phyloP scores from a whole-genome alignment of 2,113 vertebrate genomes.

The Xiphias gladius region DNA sequence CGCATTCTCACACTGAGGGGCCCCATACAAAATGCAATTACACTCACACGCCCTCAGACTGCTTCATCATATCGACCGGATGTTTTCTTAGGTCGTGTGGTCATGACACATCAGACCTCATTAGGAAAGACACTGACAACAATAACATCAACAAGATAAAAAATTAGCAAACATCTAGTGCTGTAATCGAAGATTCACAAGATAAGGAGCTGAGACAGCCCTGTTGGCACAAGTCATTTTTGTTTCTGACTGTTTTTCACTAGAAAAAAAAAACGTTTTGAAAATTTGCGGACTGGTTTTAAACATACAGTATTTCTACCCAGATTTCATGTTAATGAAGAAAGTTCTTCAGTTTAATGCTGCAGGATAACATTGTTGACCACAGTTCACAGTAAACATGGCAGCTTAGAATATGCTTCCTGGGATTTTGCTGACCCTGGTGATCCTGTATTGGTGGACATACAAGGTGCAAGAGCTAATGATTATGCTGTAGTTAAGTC shows the following conservation, averaged over 20 bases:
- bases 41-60: slow-evolving; percentile 10
- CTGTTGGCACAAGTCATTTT: not conserved
- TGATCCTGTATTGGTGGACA: no score
- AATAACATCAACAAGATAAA: not conserved
- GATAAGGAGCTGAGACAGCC: not conserved
- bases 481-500: no score
- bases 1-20: not conserved
- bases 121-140: slow-evolving; percentile 9
- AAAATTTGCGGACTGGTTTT: no score
- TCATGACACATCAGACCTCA: slow-evolving; percentile 37
- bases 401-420: not conserved
- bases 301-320: no score
- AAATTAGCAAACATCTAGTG: not conserved
- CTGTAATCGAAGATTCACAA: not conserved
- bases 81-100: slow-evolving; percentile 25
- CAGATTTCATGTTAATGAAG: no score
- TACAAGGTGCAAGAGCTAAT: no score
- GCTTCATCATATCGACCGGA: slow-evolving; percentile 23
- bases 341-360: no score
- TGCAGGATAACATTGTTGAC: not conserved
- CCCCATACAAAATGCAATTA: slow-evolving; percentile 39
- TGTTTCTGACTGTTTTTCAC: not conserved
- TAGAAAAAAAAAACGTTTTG: no score
- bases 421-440: no score
- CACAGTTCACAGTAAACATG: not conserved